Evolutionary conservation across 37 sponge, comb jelly and placozoan species (phyloP), one percentile per base, ranked within the genome.

Genomic region (Spongia lamella): DNA sequence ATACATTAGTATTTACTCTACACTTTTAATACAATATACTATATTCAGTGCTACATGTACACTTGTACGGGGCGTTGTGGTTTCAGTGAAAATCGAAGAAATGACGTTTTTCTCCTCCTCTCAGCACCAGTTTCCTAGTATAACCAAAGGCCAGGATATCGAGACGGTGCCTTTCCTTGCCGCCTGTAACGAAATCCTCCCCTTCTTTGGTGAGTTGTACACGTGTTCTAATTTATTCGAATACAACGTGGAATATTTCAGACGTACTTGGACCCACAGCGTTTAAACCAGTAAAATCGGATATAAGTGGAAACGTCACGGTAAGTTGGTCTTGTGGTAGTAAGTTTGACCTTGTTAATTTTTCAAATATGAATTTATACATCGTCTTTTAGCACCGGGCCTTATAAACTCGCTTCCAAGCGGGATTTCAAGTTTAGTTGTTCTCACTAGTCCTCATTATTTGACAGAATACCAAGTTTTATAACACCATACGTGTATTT

Each of bases 281-380:
- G 13, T 91, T 91, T 62, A 50, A 39, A 34, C 88, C 88, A 53
- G 92, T 91, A 24, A 91, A 91, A 34, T 73, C 79, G n/a, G 92
- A 87, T 30, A 82, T 91, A 47, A 87, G 54, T 49, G 92, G 92
- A 7, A 87, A 91, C 58, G 83, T 91, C 19, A 15, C 63, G 51
- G 92, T 74, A 65, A 63, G 70, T 66, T 3, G 14, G 47, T 43
- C 47, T n/a, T n/a, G n/a, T n/a, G n/a, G n/a, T n/a, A n/a, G n/a
- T n/a, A n/a, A n/a, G n/a, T n/a, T n/a, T n/a, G n/a, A n/a, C n/a
- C n/a, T n/a, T n/a, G n/a, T n/a, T n/a, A n/a, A n/a, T n/a, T n/a
- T n/a, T n/a, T n/a, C n/a, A n/a, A n/a, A n/a, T n/a, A n/a, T n/a
- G n/a, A n/a, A n/a, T n/a, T n/a, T n/a, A n/a, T n/a, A n/a, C n/a